Evolutionary conservation across 2,113 vertebrate species (phyloP), one percentile per base, ranked within the genome.

Genomic region (Peromyscus polionotus): DNA sequence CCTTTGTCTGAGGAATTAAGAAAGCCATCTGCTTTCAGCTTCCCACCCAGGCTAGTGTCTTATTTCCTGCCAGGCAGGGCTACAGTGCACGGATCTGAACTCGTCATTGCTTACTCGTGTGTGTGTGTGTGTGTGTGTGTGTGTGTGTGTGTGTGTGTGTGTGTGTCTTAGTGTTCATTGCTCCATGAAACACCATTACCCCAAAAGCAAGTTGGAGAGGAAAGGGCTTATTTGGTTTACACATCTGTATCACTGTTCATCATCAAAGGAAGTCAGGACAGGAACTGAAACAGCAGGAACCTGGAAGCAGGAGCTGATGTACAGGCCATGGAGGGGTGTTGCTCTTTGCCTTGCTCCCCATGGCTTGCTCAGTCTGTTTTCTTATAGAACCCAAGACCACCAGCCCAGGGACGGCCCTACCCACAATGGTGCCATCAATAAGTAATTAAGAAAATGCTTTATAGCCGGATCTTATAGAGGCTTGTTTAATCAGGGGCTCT

Each of bases 1-100:
- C 91, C 67, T 94, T 75, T 91, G 93, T 96, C 91, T 77, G 91
- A 90, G 72, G 92, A 75, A 11, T 65, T 83, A 87, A 88, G 70
- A 90, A 91, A 89, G 63, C 87, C 65, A 36, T 93, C 84, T 95
- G 85, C 73, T 95, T 95, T 94, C 85, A 95, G 33, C 72, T 95
- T 96, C 77, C 89, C 84, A 85, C n/a, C n/a, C n/a, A 22, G 70
- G 10, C 70, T 17, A 22, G 80, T 70, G 63, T 22, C 75, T 92
- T 20, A 75, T 17, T 48, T 96, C 14, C 24, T 88, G 65, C 87
- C 86, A 94, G 94, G 79, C 13, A 48, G 75, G 54, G 20, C 31
- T 79, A 3, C 6, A 67, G 33, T 45, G 28, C 54, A 63, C 45
- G 90, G 42, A 68, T 86, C 17, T 94, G 89, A 90, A 81, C 20